Evolutionary conservation across 2,888 invertebrate species (phyloP).

Genomic region (Amblyjoppa fuscipennis): DNA sequence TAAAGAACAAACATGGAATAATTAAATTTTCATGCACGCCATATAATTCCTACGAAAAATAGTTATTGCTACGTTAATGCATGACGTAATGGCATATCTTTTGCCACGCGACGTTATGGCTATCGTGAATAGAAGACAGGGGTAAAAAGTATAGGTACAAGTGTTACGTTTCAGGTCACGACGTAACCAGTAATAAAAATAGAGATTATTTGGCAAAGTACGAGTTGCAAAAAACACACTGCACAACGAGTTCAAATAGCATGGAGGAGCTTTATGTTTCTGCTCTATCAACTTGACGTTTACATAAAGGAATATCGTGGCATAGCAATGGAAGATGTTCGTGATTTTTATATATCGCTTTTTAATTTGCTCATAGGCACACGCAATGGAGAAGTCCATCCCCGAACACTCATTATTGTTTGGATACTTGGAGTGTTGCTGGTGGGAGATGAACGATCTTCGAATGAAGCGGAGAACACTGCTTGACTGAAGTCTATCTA

Average conservation of each 20-base stretch:
- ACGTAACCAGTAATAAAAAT: background rate
- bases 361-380: constrained; percentile 2
- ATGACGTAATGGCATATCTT: background rate
- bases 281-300: background rate
- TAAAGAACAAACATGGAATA: background rate
- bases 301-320: background rate
- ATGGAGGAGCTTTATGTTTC: constrained; percentile 34
- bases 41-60: constrained; percentile 7
- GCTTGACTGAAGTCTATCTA: constrained; percentile 11
- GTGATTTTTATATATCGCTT: constrained; percentile 6
- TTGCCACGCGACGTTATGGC: constrained; percentile 13
- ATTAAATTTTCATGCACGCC: background rate
- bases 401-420: constrained; percentile 11
- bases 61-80: background rate
- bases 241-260: constrained; percentile 6
- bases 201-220: constrained; percentile 6
- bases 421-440: constrained; percentile 3
- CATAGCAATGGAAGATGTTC: constrained; percentile 11
- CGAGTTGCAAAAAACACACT: constrained; percentile 15
- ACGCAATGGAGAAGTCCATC: constrained; percentile 42
- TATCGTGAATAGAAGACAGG: constrained; percentile 4
- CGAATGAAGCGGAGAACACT: constrained; percentile 8
- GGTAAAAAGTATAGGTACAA: background rate
- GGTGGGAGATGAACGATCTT: constrained; percentile 38
- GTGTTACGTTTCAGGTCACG: background rate